Evolutionary conservation across 2,113 vertebrate species (phyloP), one percentile per base, ranked within the genome.

Genomic region (Neotragus moschatus): DNA sequence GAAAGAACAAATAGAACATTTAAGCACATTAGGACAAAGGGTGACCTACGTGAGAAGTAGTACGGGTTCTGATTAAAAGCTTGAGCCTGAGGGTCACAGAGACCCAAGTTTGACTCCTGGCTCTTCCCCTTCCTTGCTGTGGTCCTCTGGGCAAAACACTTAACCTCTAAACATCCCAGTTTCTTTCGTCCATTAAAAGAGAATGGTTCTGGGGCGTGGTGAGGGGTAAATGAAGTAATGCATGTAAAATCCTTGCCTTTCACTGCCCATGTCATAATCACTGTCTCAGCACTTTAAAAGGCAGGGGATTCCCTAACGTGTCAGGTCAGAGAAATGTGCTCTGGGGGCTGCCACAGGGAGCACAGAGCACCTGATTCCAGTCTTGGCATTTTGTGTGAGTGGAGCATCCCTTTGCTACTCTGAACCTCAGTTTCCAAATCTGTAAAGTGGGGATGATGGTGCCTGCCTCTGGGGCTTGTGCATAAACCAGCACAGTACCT

Each of bases 341-440:
- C 30, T 33, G 23, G 15, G 21, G 85, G 0, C 81, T 28, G 21
- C 8, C 28, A 13, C 6, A 28, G 10, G 16, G 30, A 79, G 3
- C 6, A 55, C 33, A 73, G 51, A 55, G 51, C 49, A 82, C 7
- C 13, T 7, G 26, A 9, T 80, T 36, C 73, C 39, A 36, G 43
- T 36, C 11, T 84, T 15, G n/a, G 70, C 1, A 0, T 49, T 2
- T 10, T 53, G 5, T 55, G 8, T 25, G 30, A 88, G 75, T 39
- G 30, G 26, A 58, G 16, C 4, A 63, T 73, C 66, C 23, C 49
- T 94, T 87, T 75, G 47, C 19, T 56, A 19, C 43, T 94, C 30
- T 36, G 36, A 66, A 33, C 58, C 66, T 94, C 79, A 19, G 36
- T 60, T 96, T 77, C 36, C 61, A 84, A 86, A 56, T 87, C n/a